Percentiles rank a stretch among this genome's conserved stretches.
These are phyloP conservation scores for Alouatta palliata DNA, from an alignment of 2,113 vertebrate genomes.

Conservation along the genomic window DNA sequence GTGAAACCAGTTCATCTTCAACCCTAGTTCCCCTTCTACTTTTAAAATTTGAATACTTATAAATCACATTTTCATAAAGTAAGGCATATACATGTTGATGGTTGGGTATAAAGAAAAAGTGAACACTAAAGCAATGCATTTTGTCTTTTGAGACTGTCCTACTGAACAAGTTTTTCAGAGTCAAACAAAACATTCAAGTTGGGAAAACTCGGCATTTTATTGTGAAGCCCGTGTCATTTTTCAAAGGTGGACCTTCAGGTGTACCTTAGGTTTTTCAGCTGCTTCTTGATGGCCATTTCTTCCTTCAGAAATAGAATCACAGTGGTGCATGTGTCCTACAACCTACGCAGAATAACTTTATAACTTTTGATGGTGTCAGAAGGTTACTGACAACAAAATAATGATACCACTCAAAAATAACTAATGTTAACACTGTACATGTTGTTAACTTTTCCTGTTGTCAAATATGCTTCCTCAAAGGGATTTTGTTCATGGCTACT, in stretches of 20 bases:
- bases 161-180: background rate
- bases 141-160: background rate
- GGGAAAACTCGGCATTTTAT: background rate
- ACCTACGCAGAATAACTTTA: background rate
- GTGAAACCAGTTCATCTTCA: background rate
- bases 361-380: background rate
- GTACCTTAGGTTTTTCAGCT: background rate
- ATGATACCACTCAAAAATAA: background rate
- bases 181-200: background rate
- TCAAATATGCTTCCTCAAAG: background rate
- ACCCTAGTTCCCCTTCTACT: background rate
- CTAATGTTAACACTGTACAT: background rate
- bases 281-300: background rate
- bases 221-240: background rate
- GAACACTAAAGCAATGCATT: background rate
- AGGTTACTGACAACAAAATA: background rate
- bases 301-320: background rate
- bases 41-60: background rate
- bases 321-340: background rate
- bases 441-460: background rate
- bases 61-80: background rate
- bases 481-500: background rate
- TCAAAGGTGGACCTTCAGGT: background rate
- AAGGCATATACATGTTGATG: background rate
- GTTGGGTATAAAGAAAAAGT: background rate